Percentiles rank a stretch among this genome's conserved stretches.
These are phyloP conservation scores for Muschampia plurimacula DNA, from an alignment of 2,888 invertebrate genomes.

Conservation along the genomic window DNA sequence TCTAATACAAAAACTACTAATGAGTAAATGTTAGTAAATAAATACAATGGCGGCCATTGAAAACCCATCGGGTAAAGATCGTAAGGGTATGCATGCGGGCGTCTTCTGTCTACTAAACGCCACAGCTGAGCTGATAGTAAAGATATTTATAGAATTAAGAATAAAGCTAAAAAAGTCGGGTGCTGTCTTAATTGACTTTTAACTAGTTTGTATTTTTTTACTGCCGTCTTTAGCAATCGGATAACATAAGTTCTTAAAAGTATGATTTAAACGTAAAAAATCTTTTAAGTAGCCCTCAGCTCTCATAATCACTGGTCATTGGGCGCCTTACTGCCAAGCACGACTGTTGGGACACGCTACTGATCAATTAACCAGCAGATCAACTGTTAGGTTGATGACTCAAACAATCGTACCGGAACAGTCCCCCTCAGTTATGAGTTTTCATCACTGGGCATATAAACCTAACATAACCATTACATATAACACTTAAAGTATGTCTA, in stretches of 20 bases:
- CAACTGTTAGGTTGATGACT: constrained; percentile 11
- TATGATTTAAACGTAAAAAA: not conserved
- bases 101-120: not conserved
- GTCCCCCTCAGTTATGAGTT: constrained; percentile 25
- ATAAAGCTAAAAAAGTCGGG: not conserved
- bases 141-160: not conserved
- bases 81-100: constrained; percentile 8
- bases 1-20: constrained; percentile 7
- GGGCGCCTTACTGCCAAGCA: constrained; percentile 23
- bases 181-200: not conserved
- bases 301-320: constrained; percentile 39
- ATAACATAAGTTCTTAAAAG: too few relatives aligned
- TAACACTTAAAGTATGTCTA: too few relatives aligned
- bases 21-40: not conserved
- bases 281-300: constrained; percentile 23
- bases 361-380: constrained; percentile 16
- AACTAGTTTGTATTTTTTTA: not conserved
- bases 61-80: not conserved
- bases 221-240: too few relatives aligned
- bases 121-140: constrained; percentile 9
- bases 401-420: constrained; percentile 20
- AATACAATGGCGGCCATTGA: constrained; percentile 1
- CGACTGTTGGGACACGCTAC: constrained; percentile 16
- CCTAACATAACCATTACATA: too few relatives aligned
- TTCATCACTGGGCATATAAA: constrained; percentile 26